phyloP scores from a whole-genome alignment of 2,797 vertebrate species.

The Coregonus sp. region DNA sequence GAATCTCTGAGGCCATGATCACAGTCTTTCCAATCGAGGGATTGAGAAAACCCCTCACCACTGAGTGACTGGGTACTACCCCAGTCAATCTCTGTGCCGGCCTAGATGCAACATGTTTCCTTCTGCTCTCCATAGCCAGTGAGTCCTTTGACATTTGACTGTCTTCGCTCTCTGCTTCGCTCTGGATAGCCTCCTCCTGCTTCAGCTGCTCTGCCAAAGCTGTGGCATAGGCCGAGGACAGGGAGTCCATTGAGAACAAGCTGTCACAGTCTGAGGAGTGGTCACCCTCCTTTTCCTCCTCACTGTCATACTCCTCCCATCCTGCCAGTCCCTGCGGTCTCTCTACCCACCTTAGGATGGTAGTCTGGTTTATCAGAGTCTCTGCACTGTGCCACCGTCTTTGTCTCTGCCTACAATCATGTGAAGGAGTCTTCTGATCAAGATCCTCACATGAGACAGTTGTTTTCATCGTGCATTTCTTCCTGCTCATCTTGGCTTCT shows the following conservation, averaged over 20 bases:
- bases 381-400: slow-evolving; percentile 80
- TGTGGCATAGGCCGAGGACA: slow-evolving; percentile 82
- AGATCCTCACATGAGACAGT: slow-evolving; percentile 81
- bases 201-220: slow-evolving; percentile 73
- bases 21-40: slow-evolving; percentile 43
- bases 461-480: slow-evolving; percentile 65
- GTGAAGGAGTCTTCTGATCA: slow-evolving; percentile 60
- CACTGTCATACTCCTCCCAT: slow-evolving; percentile 62
- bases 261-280: slow-evolving; percentile 86
- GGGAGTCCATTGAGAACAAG: slow-evolving; percentile 90
- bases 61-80: slow-evolving; percentile 47
- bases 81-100: slow-evolving; percentile 46
- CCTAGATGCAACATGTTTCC: slow-evolving; percentile 44
- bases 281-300: slow-evolving; percentile 67
- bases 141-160: slow-evolving; percentile 94
- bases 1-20: slow-evolving; percentile 69
- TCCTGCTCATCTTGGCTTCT: slow-evolving; percentile 52
- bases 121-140: slow-evolving; percentile 60
- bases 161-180: slow-evolving; percentile 86
- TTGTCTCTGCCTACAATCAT: slow-evolving; percentile 37
- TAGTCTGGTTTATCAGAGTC: slow-evolving; percentile 67
- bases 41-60: slow-evolving; percentile 30
- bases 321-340: slow-evolving; percentile 55
- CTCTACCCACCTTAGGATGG: slow-evolving; percentile 58
- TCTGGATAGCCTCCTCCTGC: slow-evolving; percentile 70